Conservation (phyloP, 2,113 vertebrate species). For the Gobio gobio region DNA sequence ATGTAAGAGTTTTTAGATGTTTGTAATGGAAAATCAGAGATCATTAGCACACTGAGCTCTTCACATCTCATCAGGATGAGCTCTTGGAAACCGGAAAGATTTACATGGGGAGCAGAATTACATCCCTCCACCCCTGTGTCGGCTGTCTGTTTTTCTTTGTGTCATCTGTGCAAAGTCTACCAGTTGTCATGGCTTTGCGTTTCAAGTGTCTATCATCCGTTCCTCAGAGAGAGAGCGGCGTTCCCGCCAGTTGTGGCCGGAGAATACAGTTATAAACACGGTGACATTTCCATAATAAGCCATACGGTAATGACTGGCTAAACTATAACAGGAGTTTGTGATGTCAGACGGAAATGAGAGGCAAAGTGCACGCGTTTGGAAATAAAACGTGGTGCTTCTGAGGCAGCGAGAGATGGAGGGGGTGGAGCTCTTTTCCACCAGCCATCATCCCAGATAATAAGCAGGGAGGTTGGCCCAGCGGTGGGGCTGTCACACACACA, state of each 20-base stretch:
- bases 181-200: slow-evolving; percentile 29
- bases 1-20: neutral
- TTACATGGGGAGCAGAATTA: neutral
- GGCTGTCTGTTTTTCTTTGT: slow-evolving; percentile 31
- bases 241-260: neutral
- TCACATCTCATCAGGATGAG: neutral
- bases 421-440: slow-evolving; percentile 40
- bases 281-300: slow-evolving; percentile 13
- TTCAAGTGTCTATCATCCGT: slow-evolving; percentile 31
- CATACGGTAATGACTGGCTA: neutral
- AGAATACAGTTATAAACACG: neutral
- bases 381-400: neutral
- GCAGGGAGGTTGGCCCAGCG: slow-evolving; percentile 42
- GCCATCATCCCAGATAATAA: slow-evolving; percentile 53
- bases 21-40: neutral
- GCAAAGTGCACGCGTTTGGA: neutral
- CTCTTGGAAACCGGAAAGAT: neutral
- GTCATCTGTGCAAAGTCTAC: slow-evolving; percentile 17
- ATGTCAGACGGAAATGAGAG: slow-evolving; percentile 17
- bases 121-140: neutral
- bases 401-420: neutral
- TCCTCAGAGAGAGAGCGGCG: neutral
- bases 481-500: slow-evolving; percentile 37
- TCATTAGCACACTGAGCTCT: neutral
- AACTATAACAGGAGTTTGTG: slow-evolving; percentile 8